Evolutionary conservation across 2,888 invertebrate genomes (phyloP).

Genomic region (Pegoplata infirma): DNA sequence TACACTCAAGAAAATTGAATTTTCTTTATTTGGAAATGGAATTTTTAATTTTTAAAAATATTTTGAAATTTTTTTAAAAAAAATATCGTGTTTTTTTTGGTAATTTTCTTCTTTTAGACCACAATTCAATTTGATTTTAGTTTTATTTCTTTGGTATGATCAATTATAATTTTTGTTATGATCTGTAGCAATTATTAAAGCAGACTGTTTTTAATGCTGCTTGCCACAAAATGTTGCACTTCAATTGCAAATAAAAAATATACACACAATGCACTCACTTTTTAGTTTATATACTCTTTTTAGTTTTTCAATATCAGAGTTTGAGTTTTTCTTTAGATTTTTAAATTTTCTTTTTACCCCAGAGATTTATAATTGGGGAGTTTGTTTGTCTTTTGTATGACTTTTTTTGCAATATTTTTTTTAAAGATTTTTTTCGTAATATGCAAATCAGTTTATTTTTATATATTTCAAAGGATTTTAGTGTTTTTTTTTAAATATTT

Average conservation of each 20-base stretch:
- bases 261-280: conserved; percentile 31
- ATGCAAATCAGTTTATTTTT: conserved; percentile 21
- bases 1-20: conserved; percentile 58
- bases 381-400: not conserved
- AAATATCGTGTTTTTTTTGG: conserved; percentile 12
- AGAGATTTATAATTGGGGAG: not conserved
- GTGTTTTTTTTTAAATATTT: conserved; percentile 29
- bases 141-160: conserved; percentile 1
- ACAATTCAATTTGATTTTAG: conserved; percentile 12
- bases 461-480: conserved; percentile 35
- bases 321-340: conserved; percentile 1
- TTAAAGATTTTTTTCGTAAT: conserved; percentile 19
- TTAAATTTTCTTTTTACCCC: not conserved
- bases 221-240: conserved; percentile 58
- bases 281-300: conserved; percentile 27
- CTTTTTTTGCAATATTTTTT: conserved; percentile 8
- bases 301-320: not conserved
- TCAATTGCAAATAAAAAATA: conserved; percentile 30
- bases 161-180: conserved; percentile 24
- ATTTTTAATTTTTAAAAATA: conserved; percentile 8
- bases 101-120: not conserved
- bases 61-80: conserved; percentile 8
- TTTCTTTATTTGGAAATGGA: conserved; percentile 49
- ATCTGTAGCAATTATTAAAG: conserved; percentile 55
- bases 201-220: conserved; percentile 53